These are phyloP conservation scores for Gasteruption jaculator DNA, from an alignment of 2,888 invertebrate genomes.

Conservation along the genomic window DNA sequence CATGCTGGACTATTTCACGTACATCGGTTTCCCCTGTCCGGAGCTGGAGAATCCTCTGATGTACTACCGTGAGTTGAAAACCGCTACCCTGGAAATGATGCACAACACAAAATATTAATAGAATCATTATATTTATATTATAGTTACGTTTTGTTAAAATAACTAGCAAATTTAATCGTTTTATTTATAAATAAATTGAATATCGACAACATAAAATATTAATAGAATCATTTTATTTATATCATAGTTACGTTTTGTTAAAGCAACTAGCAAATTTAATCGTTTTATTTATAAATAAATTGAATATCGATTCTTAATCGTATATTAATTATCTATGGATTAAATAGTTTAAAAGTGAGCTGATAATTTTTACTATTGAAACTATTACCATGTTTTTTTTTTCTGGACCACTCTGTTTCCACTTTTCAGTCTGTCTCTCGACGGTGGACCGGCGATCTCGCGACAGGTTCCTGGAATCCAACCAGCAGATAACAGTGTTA, in stretches of 20 bases:
- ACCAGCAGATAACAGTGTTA: slow-evolving; percentile 85
- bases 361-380: background rate
- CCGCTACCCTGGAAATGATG: too few species aligned
- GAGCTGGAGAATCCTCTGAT: slow-evolving; percentile 96
- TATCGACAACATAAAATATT: too few species aligned
- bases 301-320: too few species aligned
- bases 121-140: too few species aligned
- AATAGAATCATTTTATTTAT: too few species aligned
- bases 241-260: too few species aligned
- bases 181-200: slow-evolving; percentile 5
- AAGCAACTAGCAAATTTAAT: too few species aligned
- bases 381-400: background rate
- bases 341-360: too few species aligned
- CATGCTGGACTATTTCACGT: slow-evolving; percentile 91
- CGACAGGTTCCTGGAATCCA: slow-evolving; percentile 89
- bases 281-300: too few species aligned
- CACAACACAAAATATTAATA: too few species aligned
- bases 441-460: slow-evolving; percentile 78
- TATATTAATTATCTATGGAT: too few species aligned
- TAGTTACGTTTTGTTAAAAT: too few species aligned
- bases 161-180: slow-evolving; percentile 1
- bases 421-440: slow-evolving; percentile 65
- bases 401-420: background rate
- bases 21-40: slow-evolving; percentile 95
- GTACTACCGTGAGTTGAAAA: slow-evolving; percentile 93